phyloP scores from a whole-genome alignment of 2,113 vertebrate species.

The Xyrauchen texanus region DNA sequence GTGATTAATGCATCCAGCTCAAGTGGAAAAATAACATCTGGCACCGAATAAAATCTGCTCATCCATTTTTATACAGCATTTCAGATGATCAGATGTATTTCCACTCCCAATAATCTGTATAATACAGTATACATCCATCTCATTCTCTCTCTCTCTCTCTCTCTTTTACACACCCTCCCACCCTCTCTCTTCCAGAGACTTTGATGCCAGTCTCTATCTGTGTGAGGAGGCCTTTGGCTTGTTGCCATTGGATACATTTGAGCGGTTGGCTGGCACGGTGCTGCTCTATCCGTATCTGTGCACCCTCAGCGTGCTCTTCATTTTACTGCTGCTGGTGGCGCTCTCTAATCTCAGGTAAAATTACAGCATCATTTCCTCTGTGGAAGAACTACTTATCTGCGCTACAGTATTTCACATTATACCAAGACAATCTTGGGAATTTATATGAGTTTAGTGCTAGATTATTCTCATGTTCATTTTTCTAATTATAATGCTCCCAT shows the following conservation, averaged over 20 bases:
- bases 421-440: background rate
- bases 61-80: conserved; percentile 57
- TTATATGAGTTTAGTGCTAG: background rate
- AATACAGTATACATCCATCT: background rate
- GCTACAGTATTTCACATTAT: background rate
- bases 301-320: conserved; percentile 76
- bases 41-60: conserved; percentile 51
- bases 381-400: background rate
- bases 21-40: conserved; percentile 48
- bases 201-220: conserved; percentile 94
- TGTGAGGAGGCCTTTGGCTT: conserved; percentile 95
- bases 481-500: background rate
- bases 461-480: background rate
- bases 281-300: conserved; percentile 84
- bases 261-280: conserved; percentile 83
- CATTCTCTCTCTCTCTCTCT: too few species aligned
- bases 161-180: background rate
- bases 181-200: conserved; percentile 78
- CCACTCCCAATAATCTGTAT: conserved; percentile 1
- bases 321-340: conserved; percentile 68
- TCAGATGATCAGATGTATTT: conserved; percentile 42
- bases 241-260: conserved; percentile 88
- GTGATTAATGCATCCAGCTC: background rate
- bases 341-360: conserved; percentile 85
- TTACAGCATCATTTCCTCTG: background rate